Percentiles rank a stretch among this genome's conserved stretches.
Conservation (phyloP, 2,113 vertebrate genomes). For the Gavialis gangeticus region DNA sequence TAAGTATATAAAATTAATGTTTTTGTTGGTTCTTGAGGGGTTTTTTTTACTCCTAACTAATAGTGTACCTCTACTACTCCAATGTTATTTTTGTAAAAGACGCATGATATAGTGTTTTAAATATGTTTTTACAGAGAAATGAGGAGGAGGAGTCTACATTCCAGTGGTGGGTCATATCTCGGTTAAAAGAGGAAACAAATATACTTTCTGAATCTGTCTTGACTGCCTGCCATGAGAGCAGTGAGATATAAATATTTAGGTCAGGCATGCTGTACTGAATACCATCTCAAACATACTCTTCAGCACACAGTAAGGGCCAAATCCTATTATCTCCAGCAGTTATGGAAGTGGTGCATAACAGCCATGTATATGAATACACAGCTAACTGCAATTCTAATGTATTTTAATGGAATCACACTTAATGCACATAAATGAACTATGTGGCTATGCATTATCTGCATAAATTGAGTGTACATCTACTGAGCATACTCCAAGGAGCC, state of each 20-base stretch:
- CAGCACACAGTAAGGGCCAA: background rate
- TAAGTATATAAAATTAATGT: background rate
- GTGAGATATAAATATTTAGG: background rate
- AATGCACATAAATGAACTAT: no score
- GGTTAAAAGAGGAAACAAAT: constrained; percentile 30
- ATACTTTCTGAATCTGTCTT: background rate
- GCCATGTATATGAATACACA: no score
- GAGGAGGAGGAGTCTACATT: constrained; percentile 41
- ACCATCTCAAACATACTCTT: background rate
- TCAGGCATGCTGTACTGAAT: background rate
- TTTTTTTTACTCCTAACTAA: background rate
- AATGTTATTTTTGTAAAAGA: background rate
- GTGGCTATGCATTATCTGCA: no score
- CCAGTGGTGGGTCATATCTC: constrained; percentile 39
- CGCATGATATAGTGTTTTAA: constrained; percentile 15
- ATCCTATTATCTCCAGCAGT: no score
- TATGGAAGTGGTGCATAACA: no score
- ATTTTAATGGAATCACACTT: no score
- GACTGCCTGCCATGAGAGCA: background rate
- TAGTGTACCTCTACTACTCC: background rate
- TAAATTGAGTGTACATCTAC: no score
- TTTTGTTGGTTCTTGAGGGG: background rate
- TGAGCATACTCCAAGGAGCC: no score
- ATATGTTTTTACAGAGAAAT: background rate
- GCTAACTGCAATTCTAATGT: no score